These are phyloP conservation scores for Hydrolagus colliei DNA, from an alignment of 2,797 vertebrate genomes.

Conservation along the genomic window DNA sequence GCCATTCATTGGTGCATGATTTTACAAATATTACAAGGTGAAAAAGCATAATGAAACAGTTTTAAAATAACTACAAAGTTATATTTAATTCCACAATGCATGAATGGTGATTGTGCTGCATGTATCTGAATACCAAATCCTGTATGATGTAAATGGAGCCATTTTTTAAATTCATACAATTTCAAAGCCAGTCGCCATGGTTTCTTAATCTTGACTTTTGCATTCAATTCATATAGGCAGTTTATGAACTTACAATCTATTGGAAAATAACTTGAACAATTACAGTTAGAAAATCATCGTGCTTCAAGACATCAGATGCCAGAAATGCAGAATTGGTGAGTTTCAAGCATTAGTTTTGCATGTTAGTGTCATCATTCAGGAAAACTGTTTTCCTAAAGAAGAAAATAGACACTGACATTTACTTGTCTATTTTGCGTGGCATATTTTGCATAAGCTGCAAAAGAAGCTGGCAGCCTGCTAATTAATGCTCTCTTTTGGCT, in stretches of 20 bases:
- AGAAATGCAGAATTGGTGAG: no score
- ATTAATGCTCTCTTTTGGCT: not conserved
- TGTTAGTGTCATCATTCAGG: not conserved
- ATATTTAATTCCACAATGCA: not conserved
- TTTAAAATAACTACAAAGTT: not conserved
- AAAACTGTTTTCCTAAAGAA: not conserved
- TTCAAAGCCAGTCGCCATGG: not conserved
- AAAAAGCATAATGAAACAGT: conserved; percentile 11
- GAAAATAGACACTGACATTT: not conserved
- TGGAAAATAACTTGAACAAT: not conserved
- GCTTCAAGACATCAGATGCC: no score
- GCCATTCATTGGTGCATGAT: not conserved
- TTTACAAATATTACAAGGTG: not conserved
- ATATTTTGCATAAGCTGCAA: not conserved
- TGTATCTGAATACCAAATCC: not conserved
- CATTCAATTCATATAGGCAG: not conserved
- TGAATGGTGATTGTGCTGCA: not conserved
- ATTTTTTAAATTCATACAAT: not conserved
- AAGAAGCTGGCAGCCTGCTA: not conserved
- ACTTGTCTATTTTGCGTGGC: not conserved
- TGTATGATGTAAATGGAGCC: not conserved
- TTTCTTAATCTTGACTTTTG: not conserved
- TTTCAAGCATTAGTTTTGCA: not conserved
- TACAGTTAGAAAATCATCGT: not conserved
- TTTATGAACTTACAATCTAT: not conserved